Evolutionary conservation across 2,888 invertebrate species (phyloP).

Genomic region (Eledone cirrhosa): DNA sequence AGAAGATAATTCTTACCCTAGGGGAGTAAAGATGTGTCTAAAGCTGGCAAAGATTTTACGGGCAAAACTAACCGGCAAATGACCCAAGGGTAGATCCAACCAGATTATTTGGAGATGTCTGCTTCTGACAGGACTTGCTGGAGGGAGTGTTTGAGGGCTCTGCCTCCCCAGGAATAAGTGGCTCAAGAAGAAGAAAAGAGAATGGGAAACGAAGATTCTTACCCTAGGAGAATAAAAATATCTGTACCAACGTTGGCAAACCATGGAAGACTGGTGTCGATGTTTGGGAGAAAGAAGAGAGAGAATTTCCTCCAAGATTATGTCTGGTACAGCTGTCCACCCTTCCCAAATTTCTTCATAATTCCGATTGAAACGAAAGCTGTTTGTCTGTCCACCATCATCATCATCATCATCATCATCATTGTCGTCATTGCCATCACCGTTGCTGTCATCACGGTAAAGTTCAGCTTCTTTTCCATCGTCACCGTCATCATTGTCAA

Average conservation of each 20-base stretch:
- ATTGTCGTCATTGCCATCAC: conserved; percentile 3
- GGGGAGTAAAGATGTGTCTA: no score
- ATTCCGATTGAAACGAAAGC: not conserved
- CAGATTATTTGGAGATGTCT: no score
- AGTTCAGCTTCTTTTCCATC: not conserved
- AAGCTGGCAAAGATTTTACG: no score
- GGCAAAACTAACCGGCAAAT: no score
- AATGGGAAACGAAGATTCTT: not conserved
- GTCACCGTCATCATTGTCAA: no score
- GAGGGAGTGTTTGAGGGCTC: no score
- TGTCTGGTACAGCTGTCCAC: conserved; percentile 78
- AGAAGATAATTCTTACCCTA: not conserved
- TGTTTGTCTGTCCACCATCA: not conserved
- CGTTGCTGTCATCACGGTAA: not conserved
- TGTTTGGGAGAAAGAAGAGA: conserved; percentile 75
- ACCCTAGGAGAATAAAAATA: conserved; percentile 76
- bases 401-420: conserved; percentile 34
- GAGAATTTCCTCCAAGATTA: conserved; percentile 79
- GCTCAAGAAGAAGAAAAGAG: not conserved
- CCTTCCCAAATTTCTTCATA: conserved; percentile 30
- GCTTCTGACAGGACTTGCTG: no score
- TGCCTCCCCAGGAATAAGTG: no score
- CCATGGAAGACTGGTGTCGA: conserved; percentile 79
- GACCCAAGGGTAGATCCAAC: no score
- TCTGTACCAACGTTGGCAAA: conserved; percentile 57